Evolutionary conservation across 2,113 vertebrate genomes (phyloP), one percentile per base, ranked within the genome.

Genomic region (Cephalopholis sonnerati): DNA sequence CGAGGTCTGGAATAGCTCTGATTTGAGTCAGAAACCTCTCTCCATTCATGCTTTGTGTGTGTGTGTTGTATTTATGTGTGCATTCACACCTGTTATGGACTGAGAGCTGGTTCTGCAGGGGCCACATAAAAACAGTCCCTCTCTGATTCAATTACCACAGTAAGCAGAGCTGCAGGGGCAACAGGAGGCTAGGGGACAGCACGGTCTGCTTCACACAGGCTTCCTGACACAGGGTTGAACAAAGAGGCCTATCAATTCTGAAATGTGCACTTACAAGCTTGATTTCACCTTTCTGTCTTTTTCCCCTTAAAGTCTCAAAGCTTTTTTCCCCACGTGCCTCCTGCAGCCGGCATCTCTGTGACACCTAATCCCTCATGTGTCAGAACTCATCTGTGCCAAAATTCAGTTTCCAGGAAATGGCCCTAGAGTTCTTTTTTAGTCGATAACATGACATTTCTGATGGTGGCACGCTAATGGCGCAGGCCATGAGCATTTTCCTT

Each of bases 81-180:
- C 50, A 25, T 63, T 77, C 70, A 71, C 3, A 2, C 68, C 64
- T 70, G 69, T 83, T 81, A 74, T 48, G 59, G 63, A 64, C 41
- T 66, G 41, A 74, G 63, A 88, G 80, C 64, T 50, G 63, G 66
- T 75, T 84, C 55, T 73, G 53, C 54, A 15, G 74, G 53, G 72
- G 57, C 82, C 20, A 41, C 25, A 67, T 82, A 61, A 80, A 89
- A 89, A 70, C 67, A 65, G 58, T 63, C 78, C 78, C 67, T 75
- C 86, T 76, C 66, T 86, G 81, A 89, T 91, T 90, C 91, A 90
- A 83, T 91, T 87, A 92, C 81, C 79, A 66, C 81, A 77, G 64
- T 25, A 58, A 81, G 81, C 79, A 55, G 62, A 87, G 88, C 78
- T 86, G 72, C 20, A 81, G 80, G 86, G 66, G 72, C 83, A 83